Base-by-base conservation (phyloP, 2,797 vertebrate species). In the Pangasius mekongensis region DNA sequence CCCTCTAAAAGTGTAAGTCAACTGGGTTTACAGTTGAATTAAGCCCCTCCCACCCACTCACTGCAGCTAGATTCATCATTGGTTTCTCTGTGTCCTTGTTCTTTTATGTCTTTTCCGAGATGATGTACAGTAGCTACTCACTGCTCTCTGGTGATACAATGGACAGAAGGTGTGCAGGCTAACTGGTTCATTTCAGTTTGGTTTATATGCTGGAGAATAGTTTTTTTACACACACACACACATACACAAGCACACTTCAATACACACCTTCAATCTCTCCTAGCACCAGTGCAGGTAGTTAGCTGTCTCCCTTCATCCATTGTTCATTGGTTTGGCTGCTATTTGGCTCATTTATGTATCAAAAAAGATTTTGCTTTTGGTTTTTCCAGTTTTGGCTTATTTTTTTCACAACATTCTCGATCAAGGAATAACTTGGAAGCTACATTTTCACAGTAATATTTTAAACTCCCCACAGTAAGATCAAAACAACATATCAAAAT, bases 401-500 rank as follows among this genome's bases (percentile, higher is more conserved):
- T 58, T 62, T n/a, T 92, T 47, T 92, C 89, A 90, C 89, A 80
- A 95, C 92, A 93, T 95, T 94, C 92, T 91, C 91, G 86, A 93
- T 93, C 87, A 86, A 89, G 88, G 74, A 90, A 91, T 89, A 91
- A 83, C 90, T 90, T 91, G 93, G 93, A 96, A 96, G 95, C 94
- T 96, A 95, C 93, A 94, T 95, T 93, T 95, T 96, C 95, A 96
- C 95, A 96, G 95, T 95, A 94, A 92, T 89, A 90, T 93, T 92
- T 95, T 90, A 93, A 94, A 90, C 91, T 77, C 76, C 91, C 87
- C 94, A 94, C 94, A 91, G 87, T 87, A 93, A 87, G 88, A 89
- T 88, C 52, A 91, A 94, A 93, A 94, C 76, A 69, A 90, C 60
- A 93, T 94, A 93, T 94, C 94, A 95, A 95, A 93, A 92, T 88